Percentiles rank a stretch among this genome's conserved stretches.
phyloP scores from a whole-genome alignment of 2,888 invertebrate species.

The Stenichneumon culpator region DNA sequence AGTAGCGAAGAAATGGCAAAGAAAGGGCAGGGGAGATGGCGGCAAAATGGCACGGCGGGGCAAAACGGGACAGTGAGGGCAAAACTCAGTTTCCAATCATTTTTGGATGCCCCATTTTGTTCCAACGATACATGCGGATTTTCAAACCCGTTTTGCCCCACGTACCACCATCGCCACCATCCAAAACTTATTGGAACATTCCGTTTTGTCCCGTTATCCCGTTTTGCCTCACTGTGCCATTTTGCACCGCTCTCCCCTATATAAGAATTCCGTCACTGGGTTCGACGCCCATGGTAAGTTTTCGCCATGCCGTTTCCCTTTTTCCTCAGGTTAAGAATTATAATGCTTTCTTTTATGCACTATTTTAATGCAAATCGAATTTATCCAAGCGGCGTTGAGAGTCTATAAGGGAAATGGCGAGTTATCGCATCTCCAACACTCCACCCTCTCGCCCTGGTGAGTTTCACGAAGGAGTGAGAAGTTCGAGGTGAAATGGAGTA shows the following conservation, averaged over 20 bases:
- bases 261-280: background rate
- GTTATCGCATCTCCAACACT: constrained; percentile 9
- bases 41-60: no score
- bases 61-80: no score
- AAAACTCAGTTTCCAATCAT: no score
- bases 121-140: no score
- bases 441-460: background rate
- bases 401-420: background rate
- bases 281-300: background rate
- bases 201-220: no score
- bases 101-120: no score
- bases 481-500: constrained; percentile 10
- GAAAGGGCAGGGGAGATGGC: no score
- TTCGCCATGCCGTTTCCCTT: background rate
- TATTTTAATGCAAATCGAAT: background rate
- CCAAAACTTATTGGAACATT: no score
- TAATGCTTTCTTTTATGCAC: background rate
- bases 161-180: no score
- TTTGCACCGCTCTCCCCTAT: no score
- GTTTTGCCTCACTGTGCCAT: no score
- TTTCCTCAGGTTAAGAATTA: background rate
- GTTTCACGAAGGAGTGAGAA: background rate
- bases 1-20: background rate
- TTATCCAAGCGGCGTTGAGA: background rate
- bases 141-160: no score